Evolutionary conservation across 2,113 vertebrate genomes (phyloP).

Genomic region (Anguilla japonica): DNA sequence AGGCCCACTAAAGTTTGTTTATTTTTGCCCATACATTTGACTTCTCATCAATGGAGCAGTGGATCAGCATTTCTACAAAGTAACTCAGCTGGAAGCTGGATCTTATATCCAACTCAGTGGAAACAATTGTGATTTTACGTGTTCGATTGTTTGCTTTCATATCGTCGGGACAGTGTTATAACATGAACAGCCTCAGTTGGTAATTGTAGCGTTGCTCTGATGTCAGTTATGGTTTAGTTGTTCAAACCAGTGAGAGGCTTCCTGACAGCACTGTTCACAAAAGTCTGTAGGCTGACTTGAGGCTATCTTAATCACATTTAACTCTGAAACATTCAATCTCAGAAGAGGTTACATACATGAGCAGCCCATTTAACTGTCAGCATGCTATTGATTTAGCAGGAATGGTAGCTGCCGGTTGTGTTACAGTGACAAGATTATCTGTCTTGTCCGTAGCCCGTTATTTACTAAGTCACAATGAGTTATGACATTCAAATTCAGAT

Average conservation of each 20-base stretch:
- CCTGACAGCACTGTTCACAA: not conserved
- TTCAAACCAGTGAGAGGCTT: not conserved
- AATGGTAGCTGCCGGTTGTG: conserved; percentile 5
- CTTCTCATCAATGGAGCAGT: not conserved
- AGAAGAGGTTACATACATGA: conserved; percentile 7
- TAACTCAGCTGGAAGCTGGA: not conserved
- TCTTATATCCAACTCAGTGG: not conserved
- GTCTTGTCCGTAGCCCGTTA: not conserved
- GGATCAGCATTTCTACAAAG: not conserved
- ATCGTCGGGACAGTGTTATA: not conserved
- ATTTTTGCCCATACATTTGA: not conserved
- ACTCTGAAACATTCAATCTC: not conserved
- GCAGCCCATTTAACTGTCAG: conserved; percentile 18
- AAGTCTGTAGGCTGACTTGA: not conserved
- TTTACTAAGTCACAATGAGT: not conserved
- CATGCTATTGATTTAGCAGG: conserved; percentile 14
- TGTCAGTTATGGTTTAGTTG: not conserved
- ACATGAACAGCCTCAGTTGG: not conserved
- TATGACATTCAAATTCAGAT: not conserved
- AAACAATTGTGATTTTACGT: not conserved
- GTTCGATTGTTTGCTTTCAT: not conserved
- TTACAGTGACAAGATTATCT: conserved; percentile 12
- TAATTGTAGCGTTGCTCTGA: not conserved
- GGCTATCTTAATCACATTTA: conserved; percentile 10
- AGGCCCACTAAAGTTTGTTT: not conserved